These are phyloP conservation scores for Phylloscopus trochilus DNA, from an alignment of 2,113 vertebrate species.

Conservation along the genomic window DNA sequence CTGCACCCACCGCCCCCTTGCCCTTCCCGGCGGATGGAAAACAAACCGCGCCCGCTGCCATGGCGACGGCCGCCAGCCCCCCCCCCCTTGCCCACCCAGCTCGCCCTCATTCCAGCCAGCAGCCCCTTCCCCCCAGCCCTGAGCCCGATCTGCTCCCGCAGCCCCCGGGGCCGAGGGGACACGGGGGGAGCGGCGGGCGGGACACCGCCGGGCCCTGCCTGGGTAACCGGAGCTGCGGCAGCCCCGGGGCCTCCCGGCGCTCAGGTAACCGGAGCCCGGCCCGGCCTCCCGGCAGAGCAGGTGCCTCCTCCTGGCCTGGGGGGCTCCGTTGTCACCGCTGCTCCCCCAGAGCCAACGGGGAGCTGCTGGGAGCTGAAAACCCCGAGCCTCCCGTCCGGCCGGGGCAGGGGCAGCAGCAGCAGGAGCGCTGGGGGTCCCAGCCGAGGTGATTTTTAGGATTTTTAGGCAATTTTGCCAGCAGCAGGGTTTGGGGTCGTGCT, in stretches of 20 bases:
- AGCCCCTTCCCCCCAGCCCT: not conserved
- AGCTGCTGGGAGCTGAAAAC: not conserved
- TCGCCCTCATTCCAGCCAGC: not conserved
- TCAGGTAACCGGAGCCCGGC: constrained; percentile 22
- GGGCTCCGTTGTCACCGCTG: not conserved
- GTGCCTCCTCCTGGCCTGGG: not conserved
- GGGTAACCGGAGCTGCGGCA: not conserved
- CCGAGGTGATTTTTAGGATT: not conserved
- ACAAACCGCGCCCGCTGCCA: not conserved
- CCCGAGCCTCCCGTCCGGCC: fast-evolving
- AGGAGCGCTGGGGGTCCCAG: fast-evolving
- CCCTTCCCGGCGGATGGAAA: constrained; percentile 4
- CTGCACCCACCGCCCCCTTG: not conserved
- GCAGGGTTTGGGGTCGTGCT: not conserved
- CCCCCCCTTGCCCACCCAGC: not conserved
- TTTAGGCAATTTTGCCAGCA: not conserved
- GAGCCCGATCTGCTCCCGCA: not conserved
- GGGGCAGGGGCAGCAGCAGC: not conserved
- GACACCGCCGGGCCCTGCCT: not conserved
- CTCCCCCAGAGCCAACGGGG: not conserved
- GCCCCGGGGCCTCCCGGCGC: not conserved
- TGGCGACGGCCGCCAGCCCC: not conserved
- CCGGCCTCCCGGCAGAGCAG: not conserved
- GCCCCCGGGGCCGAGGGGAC: not conserved
- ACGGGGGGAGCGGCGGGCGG: not conserved